phyloP scores from a whole-genome alignment of 1,140 invertebrate species.

The Drosophila insularis region DNA sequence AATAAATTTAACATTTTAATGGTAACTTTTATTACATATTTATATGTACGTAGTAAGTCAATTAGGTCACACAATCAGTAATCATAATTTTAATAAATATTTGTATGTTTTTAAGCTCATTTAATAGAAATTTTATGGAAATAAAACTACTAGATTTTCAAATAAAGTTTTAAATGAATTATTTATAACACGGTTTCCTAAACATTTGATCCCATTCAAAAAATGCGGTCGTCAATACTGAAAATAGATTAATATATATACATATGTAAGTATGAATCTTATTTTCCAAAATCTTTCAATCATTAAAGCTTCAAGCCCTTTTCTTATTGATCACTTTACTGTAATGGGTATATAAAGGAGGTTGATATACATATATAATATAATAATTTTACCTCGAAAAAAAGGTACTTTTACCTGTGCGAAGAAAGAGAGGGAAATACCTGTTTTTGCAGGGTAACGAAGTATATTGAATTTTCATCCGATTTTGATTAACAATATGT shows the following conservation, averaged over 20 bases:
- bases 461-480: too few relatives aligned
- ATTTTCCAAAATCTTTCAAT: too few relatives aligned
- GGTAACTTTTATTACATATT: background rate
- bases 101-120: background rate
- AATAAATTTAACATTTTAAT: constrained; percentile 1
- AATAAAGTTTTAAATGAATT: background rate
- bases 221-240: background rate
- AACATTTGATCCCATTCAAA: constrained; percentile 13
- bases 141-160: constrained; percentile 5
- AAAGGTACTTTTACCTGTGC: too few relatives aligned
- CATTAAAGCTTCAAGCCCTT: too few relatives aligned
- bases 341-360: too few relatives aligned
- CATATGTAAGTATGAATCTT: background rate
- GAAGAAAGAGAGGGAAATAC: too few relatives aligned
- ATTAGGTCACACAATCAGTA: constrained; percentile 5
- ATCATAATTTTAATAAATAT: too few relatives aligned
- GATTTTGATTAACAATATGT: too few relatives aligned
- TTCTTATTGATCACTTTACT: too few relatives aligned
- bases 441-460: too few relatives aligned
- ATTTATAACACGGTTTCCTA: constrained; percentile 5
- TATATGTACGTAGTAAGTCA: constrained; percentile 1
- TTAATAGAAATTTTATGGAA: background rate
- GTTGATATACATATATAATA: too few relatives aligned
- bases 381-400: too few relatives aligned
- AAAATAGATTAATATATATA: background rate